phyloP scores from a whole-genome alignment of 2,888 invertebrate species.

The Nephrocerus scutellatus region DNA sequence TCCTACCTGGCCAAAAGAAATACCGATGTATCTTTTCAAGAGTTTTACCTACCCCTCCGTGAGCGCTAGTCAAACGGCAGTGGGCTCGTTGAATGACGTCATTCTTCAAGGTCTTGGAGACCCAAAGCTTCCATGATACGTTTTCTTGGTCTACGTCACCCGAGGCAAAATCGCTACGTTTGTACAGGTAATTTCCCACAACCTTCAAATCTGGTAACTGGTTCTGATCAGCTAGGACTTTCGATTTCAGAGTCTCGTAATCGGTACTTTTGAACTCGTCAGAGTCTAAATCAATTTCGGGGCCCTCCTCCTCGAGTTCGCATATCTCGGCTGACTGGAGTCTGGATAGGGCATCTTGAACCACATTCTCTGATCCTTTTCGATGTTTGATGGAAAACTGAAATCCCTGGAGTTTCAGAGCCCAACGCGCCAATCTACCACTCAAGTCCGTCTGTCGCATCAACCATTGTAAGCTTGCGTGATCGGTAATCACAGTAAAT shows the following conservation, averaged over 20 bases:
- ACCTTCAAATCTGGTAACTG: slow-evolving; percentile 9
- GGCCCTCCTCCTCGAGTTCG: slow-evolving; percentile 2
- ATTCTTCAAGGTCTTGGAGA: background rate
- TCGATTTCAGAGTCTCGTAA: slow-evolving; percentile 4
- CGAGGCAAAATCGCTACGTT: slow-evolving; percentile 1
- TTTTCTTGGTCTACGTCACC: slow-evolving; percentile 2
- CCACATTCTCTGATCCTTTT: slow-evolving; percentile 12
- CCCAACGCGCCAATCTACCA: slow-evolving; percentile 13
- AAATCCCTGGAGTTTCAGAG: slow-evolving; percentile 3
- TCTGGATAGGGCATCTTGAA: slow-evolving; percentile 2
- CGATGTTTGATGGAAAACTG: slow-evolving; percentile 9
- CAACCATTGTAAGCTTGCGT: slow-evolving; percentile 17
- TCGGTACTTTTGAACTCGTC: background rate
- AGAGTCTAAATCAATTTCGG: too few species aligned
- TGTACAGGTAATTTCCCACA: slow-evolving; percentile 6
- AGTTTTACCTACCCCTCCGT: slow-evolving; percentile 8
- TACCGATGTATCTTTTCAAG: slow-evolving; percentile 7
- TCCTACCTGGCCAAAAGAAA: slow-evolving; percentile 12
- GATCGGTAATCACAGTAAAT: slow-evolving; percentile 17
- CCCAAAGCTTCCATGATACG: slow-evolving; percentile 9
- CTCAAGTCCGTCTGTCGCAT: slow-evolving; percentile 10
- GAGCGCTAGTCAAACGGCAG: too few species aligned
- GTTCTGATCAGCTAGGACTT: background rate
- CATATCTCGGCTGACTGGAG: background rate
- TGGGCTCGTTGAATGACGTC: slow-evolving; percentile 1